These are phyloP conservation scores for Hermetia illucens DNA, from an alignment of 1,140 invertebrate genomes.

Conservation along the genomic window DNA sequence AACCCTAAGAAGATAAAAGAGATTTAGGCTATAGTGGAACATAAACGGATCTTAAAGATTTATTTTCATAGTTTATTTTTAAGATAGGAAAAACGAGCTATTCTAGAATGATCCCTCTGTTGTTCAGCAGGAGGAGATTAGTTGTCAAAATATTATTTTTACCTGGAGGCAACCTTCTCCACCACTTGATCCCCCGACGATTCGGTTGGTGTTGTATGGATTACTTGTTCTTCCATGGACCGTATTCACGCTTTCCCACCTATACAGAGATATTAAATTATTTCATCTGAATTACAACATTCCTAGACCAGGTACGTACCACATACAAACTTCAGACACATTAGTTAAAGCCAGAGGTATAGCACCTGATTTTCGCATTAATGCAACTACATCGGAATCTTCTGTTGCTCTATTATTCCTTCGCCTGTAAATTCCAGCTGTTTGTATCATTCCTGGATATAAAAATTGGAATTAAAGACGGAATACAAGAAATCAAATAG, in stretches of 20 bases:
- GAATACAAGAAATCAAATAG: too few relatives aligned
- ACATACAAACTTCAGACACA: slow-evolving; percentile 85
- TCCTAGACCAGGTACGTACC: too few relatives aligned
- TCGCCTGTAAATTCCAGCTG: slow-evolving; percentile 45
- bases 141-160: too few relatives aligned
- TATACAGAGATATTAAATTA: too few relatives aligned
- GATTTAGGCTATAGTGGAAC: too few relatives aligned
- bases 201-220: slow-evolving; percentile 74
- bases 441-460: slow-evolving; percentile 50
- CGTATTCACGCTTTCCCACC: slow-evolving; percentile 83
- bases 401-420: slow-evolving; percentile 42
- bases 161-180: slow-evolving; percentile 54
- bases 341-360: slow-evolving; percentile 84
- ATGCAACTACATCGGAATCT: slow-evolving; percentile 56
- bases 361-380: slow-evolving; percentile 65
- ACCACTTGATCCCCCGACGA: slow-evolving; percentile 74
- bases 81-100: too few relatives aligned
- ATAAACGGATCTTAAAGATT: too few relatives aligned
- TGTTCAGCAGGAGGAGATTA: too few relatives aligned
- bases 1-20: slow-evolving; percentile 35
- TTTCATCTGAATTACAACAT: too few relatives aligned
- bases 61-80: too few relatives aligned
- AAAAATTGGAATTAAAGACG: too few relatives aligned
- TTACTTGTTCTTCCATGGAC: slow-evolving; percentile 81
- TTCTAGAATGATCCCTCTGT: too few relatives aligned